A percentile compares a stretch with the other conserved stretches of the same genome.
Conservation (phyloP, 2,113 vertebrate species). For the Chiloscyllium plagiosum region DNA sequence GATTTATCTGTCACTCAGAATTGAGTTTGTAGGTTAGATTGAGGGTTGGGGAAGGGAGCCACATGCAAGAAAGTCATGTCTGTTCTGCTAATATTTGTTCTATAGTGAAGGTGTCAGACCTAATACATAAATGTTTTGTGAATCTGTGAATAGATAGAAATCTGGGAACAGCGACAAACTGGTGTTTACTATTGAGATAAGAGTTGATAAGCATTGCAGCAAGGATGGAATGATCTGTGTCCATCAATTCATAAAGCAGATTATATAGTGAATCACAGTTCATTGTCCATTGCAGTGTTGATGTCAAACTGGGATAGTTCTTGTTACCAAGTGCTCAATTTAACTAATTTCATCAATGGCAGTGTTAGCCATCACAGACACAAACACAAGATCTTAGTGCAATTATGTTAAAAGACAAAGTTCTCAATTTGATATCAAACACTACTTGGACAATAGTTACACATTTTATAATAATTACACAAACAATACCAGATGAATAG, state of each 20-base stretch:
- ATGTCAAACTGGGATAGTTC: neutral
- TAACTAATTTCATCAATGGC: neutral
- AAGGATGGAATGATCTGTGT: neutral
- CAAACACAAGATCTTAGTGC: neutral
- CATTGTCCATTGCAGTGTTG: neutral
- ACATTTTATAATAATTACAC: neutral
- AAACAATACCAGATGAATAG: neutral
- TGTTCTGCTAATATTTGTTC: neutral
- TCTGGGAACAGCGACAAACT: neutral
- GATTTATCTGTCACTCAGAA: neutral
- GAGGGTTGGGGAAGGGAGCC: neutral
- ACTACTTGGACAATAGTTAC: neutral
- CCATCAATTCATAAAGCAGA: neutral
- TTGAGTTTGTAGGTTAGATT: neutral
- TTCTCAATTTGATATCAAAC: neutral
- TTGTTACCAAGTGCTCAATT: neutral
- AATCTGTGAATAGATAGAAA: neutral
- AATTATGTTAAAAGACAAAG: neutral
- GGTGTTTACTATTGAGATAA: neutral
- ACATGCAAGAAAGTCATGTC: neutral
- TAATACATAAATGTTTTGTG: neutral
- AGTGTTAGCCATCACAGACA: neutral
- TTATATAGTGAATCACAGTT: neutral
- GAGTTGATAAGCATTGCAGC: neutral
- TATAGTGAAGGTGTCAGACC: neutral